Percentiles rank a stretch among this genome's conserved stretches.
phyloP scores from a whole-genome alignment of 2,888 invertebrate genomes.

The Drosophila birchii region DNA sequence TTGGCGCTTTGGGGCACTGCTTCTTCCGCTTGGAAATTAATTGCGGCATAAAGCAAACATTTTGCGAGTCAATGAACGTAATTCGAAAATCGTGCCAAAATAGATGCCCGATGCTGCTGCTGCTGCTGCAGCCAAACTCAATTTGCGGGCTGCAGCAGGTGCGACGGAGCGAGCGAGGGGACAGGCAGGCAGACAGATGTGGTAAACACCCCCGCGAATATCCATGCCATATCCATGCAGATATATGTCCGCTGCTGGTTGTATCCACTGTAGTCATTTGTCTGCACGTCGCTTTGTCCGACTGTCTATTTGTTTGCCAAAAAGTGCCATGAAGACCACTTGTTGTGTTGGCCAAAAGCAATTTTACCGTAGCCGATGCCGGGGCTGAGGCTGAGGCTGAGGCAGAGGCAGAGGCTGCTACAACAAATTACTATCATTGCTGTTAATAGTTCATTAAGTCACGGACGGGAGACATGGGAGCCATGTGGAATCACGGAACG shows the following conservation, averaged over 20 bases:
- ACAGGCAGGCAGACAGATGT: constrained; percentile 3
- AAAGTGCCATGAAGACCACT: constrained; percentile 79
- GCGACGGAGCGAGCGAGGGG: constrained; percentile 8
- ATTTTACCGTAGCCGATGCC: constrained; percentile 56
- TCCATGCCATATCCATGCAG: constrained; percentile 32
- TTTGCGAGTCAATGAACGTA: constrained; percentile 80
- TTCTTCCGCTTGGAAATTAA: constrained; percentile 79
- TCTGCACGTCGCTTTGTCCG: constrained; percentile 79
- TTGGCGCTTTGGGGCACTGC: constrained; percentile 46
- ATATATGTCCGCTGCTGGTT: constrained; percentile 43
- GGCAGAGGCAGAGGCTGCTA: constrained; percentile 26
- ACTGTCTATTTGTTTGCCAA: constrained; percentile 80
- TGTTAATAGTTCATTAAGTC: constrained; percentile 80
- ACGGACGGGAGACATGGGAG: constrained; percentile 62
- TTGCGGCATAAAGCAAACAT: constrained; percentile 80
- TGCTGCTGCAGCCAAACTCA: constrained; percentile 46
- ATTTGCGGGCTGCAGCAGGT: constrained; percentile 46
- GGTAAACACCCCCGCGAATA: constrained; percentile 39
- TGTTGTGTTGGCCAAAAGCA: constrained; percentile 70
- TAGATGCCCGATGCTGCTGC: constrained; percentile 72
- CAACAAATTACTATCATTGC: constrained; percentile 80
- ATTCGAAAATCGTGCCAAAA: constrained; percentile 80
- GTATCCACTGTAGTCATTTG: constrained; percentile 70
- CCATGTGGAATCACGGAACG: constrained; percentile 56
- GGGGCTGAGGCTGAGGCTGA: not conserved